Evolutionary conservation across 2,888 invertebrate species (phyloP).

Genomic region (Agrochola macilenta): DNA sequence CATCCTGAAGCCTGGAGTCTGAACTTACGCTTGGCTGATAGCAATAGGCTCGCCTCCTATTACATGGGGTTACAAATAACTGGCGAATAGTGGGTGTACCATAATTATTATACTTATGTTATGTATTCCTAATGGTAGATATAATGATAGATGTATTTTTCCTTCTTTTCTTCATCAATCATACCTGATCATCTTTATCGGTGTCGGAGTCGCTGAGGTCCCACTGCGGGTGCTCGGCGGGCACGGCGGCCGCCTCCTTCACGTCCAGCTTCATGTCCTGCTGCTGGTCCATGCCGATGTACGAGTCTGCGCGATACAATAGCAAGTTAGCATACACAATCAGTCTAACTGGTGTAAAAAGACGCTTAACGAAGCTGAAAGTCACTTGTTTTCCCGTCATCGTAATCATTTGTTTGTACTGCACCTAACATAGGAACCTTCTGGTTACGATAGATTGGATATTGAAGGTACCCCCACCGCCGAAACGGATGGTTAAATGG

Average conservation of each 20-base stretch:
- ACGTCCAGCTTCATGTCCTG: slow-evolving; percentile 99
- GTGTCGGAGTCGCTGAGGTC: slow-evolving; percentile 98
- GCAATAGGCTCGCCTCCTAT: neutral
- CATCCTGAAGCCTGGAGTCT: neutral
- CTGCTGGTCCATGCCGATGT: slow-evolving; percentile 98
- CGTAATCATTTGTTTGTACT: neutral
- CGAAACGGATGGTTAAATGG: too few species aligned
- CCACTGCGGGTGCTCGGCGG: slow-evolving; percentile 99
- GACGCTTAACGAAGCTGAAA: neutral
- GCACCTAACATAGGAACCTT: neutral
- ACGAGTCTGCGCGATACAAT: slow-evolving; percentile 93
- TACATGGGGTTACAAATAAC: neutral
- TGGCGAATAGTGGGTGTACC: neutral
- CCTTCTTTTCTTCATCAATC: neutral
- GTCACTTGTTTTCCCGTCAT: neutral
- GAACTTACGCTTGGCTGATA: neutral
- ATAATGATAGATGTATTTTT: neutral
- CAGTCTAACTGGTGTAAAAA: neutral
- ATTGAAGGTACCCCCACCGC: neutral
- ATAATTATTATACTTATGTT: neutral
- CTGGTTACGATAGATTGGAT: neutral
- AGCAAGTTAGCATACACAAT: neutral
- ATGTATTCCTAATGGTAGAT: neutral
- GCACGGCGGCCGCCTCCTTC: slow-evolving; percentile 97
- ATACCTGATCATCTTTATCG: slow-evolving; percentile 90